Evolutionary conservation across 2,113 vertebrate species (phyloP), one percentile per base, ranked within the genome.

Genomic region (Formicarius rufipectus): DNA sequence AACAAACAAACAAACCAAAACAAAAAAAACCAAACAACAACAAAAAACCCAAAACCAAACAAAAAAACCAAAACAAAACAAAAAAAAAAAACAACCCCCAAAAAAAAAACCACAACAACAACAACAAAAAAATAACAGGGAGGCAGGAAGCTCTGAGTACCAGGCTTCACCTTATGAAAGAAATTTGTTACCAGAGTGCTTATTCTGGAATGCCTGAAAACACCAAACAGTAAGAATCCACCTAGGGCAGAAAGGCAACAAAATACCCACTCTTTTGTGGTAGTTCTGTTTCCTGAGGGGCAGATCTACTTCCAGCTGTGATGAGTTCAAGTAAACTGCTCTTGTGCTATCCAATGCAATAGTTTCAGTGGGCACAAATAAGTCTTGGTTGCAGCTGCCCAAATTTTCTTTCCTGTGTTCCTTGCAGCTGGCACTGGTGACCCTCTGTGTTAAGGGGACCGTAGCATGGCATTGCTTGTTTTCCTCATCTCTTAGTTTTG

Each of bases 261-360:
- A 17, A 7, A 0, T 6, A 10, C 14, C 5, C 2, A 15, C 7
- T 50, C 14, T 69, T 84, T 25, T 55, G 37, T 63, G 30, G 14
- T 63, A 37, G 18, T 40, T 88, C 35, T 74, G 14, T 55, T 84
- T 71, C 56, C 68, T 56, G 39, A 52, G 35, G 44, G 39, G 66
- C 35, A 42, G 45, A 33, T 67, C 33, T 71, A 3, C 71, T 81
- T 78, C 59, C 35, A 64, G 0, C 44, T 33, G 7, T 40, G 52
- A 80, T 30, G 28, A 62, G 15, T 85, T 90, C 37, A 67, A 68
- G 9, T 59, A 80, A 76, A 50, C 47, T 52, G 22, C 53, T 75
- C 15, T 84, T 75, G 59, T 72, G 39, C 24, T 72, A 45, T 59
- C 58, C 19, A 47, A 49, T 2, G 1, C 77, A 45, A n/a, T 52